Base-by-base conservation (phyloP, 2,888 invertebrate species). In the Kuschelorhynchus macadamiae region DNA sequence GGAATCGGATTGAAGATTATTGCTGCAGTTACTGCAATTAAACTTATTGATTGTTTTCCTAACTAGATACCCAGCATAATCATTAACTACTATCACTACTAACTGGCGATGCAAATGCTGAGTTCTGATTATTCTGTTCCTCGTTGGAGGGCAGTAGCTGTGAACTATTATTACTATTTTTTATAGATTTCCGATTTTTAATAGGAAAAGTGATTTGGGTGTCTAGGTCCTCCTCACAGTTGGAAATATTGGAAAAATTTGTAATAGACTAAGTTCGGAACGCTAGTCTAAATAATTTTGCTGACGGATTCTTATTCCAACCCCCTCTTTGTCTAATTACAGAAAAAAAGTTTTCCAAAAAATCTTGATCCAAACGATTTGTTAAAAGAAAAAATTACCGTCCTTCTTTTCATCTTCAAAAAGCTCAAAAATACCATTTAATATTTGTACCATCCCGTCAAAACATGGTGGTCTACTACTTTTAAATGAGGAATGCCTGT, bases 401-500 rank as follows among this genome's bases (percentile, higher is more conserved):
- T 42, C 16, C 3, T 42, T 42, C 9, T 18, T 21, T 46, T 46
- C 46, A 8, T 18, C 21, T 12, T 46, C 46, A n/a, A 46, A 46
- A 9, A 42, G 12, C 4, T 16, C 11, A 2, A 20, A 4, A 7
- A 21, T 21, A 21, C 2, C 46, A 11, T 21, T 46, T 3, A 18
- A 20, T 4, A 5, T 20, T 46, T 46, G 25, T 3, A 46, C n/a
- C 2, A 21, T 20, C 1, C 46, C 46, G 16, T 46, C 46, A 21
- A 46, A 46, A 16, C 46, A 46, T 55, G 55, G 25, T 21, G 55
- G 41, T 11, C 55, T 55, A 16, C 9, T 11, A 25, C 41, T 16
- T 21, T 16, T 25, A 8, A 41, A 11, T 2, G 17, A 1, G 1
- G 18, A 1, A 7, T 36, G 2, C 1, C 16, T 12, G 1, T 49